phyloP scores from a whole-genome alignment of 2,888 invertebrate species.

The Chrysina gloriosa region DNA sequence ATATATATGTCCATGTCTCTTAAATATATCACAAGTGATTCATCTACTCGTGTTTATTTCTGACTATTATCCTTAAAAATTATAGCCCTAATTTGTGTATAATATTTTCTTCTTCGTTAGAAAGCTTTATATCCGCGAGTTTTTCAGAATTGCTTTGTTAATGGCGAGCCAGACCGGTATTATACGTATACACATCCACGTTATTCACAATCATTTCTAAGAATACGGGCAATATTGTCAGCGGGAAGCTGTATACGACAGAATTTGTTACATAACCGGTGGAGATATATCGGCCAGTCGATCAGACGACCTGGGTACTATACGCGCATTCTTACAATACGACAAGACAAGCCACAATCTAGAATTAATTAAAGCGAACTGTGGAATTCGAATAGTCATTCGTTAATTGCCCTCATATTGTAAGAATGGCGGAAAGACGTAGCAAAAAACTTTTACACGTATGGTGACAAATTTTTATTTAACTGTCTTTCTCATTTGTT shows the following conservation, averaged over 20 bases:
- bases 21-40: too few relatives aligned
- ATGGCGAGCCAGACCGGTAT: background rate
- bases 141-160: background rate
- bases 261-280: conserved; percentile 50
- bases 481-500: conserved; percentile 4
- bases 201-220: conserved; percentile 37
- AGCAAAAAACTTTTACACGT: conserved; percentile 23
- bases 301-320: conserved; percentile 44
- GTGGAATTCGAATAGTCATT: conserved; percentile 44
- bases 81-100: too few relatives aligned
- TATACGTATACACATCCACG: conserved; percentile 9
- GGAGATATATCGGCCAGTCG: conserved; percentile 51
- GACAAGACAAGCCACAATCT: conserved; percentile 33
- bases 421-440: conserved; percentile 33
- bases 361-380: conserved; percentile 45
- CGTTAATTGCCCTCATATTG: conserved; percentile 42
- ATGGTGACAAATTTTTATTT: conserved; percentile 41
- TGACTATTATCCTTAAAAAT: too few relatives aligned
- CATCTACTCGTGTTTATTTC: too few relatives aligned
- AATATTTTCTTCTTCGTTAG: too few relatives aligned
- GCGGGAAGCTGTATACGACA: conserved; percentile 38
- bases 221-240: conserved; percentile 42
- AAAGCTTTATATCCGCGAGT: background rate
- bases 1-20: too few relatives aligned
- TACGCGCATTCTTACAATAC: conserved; percentile 43